Base-by-base conservation (phyloP, 2,888 invertebrate genomes). In the Lypha dubia region DNA sequence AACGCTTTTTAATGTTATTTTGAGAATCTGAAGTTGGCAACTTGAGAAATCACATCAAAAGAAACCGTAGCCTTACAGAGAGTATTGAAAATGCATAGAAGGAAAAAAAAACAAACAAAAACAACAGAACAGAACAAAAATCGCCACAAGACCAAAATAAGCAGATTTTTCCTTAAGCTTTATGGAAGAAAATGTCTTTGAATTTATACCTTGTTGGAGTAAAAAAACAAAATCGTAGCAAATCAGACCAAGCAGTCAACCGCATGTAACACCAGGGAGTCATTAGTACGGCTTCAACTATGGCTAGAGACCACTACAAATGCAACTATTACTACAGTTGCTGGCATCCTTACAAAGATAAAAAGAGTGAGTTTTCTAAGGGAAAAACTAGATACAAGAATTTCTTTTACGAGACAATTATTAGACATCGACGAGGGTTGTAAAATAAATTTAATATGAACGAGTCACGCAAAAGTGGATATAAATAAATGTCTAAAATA, bases 1-100 rank as follows among this genome's bases (percentile, higher is more conserved):
- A 89, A 90, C 89, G 91, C 88, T 89, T 89, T 90, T 89, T 88
- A 87, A 84, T 77, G 83, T 76, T 79, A 79, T 84, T 80, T n/a
- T 80, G 60, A 76, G 58, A 24, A 77, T 41, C 81, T 81, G 68
- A 44, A 81, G 77, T 62, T 77, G 80, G 70, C 84, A 80, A 80
- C 79, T 84, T 84, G 58, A 83, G 74, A 71, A 84, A 79, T 83
- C 75, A 67, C 75, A 77, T 77, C 77, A 79, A 84, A 80, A 80
- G 80, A 76, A 76, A 46, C 58, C 60, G 41, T 76, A 65, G 68
- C 49, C 28, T 41, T 41, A 17, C 8, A 8, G 38, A 60, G 51
- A 38, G 35, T 38, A 73, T 44, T 62, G 75, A 80, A 73, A 73
- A 35, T 24, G 11, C 35, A 22, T 20, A 44, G 17, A 17, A 53